Evolutionary conservation across 2,113 vertebrate genomes (phyloP), one percentile per base, ranked within the genome.

Genomic region (Corapipo altera): DNA sequence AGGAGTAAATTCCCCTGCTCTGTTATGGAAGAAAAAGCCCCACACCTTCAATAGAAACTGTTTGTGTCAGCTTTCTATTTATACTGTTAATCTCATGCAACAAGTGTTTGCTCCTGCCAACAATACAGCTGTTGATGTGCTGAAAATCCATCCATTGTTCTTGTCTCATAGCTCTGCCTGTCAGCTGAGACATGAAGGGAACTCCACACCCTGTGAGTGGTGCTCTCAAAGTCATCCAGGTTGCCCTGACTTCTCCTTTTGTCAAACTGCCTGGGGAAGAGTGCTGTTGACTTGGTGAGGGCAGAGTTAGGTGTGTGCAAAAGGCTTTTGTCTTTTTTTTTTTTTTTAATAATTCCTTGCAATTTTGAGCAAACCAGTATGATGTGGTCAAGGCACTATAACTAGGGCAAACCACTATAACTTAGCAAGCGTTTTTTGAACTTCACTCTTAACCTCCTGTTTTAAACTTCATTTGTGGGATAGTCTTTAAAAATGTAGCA

Each of bases 1-100:
- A 82, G 43, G 26, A 59, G 12, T 52, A 8, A 52, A 35, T 89
- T 71, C 19, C 23, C 15, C 48, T 67, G 33, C 41, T 79, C 41
- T 73, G 22, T 43, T 67, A 23, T 10, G 27, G 67, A 33, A 41
- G 13, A 3, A 20, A 39, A 30, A 4, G 0, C 1, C 2, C 4
- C 26, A 4, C 4, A 2, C 43, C 24, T 72, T 12, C 8, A 16
- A 19, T 8, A 82, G 41, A 70, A 93, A 54, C 37, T 88, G 27
- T 55, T 76, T 79, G n/a, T 80, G 13, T 46, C 37, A 64, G n/a
- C 62, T 52, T 79, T 80, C 28, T 91, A 21, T 43, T 73, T 64
- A 43, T 64, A 43, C 28, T 61, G 21, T 78, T 78, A 39, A 69
- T 66, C n/a, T 79, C 52, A 44, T 79, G 39, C 48, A 88, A 59